phyloP scores from a whole-genome alignment of 2,888 invertebrate genomes.

The Steinernema carpocapsae region DNA sequence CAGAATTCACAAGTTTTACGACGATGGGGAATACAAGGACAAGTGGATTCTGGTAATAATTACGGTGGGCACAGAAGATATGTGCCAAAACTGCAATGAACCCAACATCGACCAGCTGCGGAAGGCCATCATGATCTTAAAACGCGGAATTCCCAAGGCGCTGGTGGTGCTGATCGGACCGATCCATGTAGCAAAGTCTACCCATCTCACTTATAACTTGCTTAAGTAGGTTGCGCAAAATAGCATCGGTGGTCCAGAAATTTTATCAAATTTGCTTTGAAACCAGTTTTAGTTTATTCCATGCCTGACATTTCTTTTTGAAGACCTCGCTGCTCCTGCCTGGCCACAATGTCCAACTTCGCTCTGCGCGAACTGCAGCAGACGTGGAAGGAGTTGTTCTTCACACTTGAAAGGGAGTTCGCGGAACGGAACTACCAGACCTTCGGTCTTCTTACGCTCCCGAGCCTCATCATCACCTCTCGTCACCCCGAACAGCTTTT shows the following conservation, averaged over 20 bases:
- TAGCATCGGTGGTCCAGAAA: no score
- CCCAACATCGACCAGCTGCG: constrained; percentile 55
- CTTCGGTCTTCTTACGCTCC: constrained; percentile 62
- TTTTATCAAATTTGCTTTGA: no score
- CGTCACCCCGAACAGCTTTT: constrained; percentile 61
- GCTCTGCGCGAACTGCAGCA: constrained; percentile 53
- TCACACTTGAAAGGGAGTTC: constrained; percentile 58
- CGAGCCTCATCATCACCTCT: constrained; percentile 61
- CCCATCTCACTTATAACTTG: constrained; percentile 59
- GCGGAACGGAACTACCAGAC: constrained; percentile 53
- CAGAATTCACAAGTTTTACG: constrained; percentile 45
- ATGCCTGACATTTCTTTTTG: no score
- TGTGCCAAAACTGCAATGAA: constrained; percentile 57
- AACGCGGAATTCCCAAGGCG: constrained; percentile 54
- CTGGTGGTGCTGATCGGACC: constrained; percentile 64
- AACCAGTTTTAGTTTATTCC: no score
- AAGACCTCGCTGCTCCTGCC: constrained; percentile 58
- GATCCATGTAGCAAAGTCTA: constrained; percentile 63
- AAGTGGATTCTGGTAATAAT: constrained; percentile 61
- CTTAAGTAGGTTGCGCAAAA: constrained; percentile 51
- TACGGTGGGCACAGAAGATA: constrained; percentile 63
- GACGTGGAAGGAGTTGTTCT: constrained; percentile 56
- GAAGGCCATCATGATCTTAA: constrained; percentile 52
- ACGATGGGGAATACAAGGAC: constrained; percentile 42
- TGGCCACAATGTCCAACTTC: constrained; percentile 53